Evolutionary conservation across 1,140 invertebrate species (phyloP).

Genomic region (Mactra quadrangularis): DNA sequence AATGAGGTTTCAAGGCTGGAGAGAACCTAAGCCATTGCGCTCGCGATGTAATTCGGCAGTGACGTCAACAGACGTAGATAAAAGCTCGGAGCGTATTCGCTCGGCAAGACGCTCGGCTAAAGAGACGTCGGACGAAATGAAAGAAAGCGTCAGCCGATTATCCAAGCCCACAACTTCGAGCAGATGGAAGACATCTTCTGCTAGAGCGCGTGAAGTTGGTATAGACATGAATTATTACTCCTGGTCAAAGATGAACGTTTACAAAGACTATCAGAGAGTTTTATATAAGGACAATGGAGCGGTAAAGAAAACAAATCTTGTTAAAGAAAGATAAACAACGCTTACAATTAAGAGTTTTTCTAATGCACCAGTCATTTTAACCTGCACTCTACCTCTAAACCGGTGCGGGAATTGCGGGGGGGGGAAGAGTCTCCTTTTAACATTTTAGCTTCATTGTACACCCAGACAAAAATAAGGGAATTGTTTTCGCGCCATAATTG

Average conservation of each 20-base stretch:
- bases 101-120: conserved; percentile 2
- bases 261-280: conserved; percentile 48
- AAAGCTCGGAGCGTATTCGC: neutral
- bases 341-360: too few species aligned
- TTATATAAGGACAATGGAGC: conserved; percentile 38
- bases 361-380: too few species aligned
- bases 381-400: too few species aligned
- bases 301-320: conserved; percentile 1
- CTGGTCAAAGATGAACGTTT: conserved; percentile 59
- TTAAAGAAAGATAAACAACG: conserved; percentile 17
- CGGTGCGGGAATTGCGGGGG: too few species aligned
- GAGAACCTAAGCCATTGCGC: conserved; percentile 43
- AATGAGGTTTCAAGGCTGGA: conserved; percentile 56
- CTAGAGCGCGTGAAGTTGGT: conserved; percentile 29
- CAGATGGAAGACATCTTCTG: conserved; percentile 21
- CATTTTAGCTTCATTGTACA: too few species aligned
- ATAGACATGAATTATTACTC: conserved; percentile 61
- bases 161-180: conserved; percentile 44
- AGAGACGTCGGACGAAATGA: neutral
- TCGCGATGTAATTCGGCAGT: conserved; percentile 49
- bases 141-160: conserved; percentile 9
- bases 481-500: too few species aligned
- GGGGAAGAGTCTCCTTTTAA: too few species aligned
- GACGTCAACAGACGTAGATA: neutral
- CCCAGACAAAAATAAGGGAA: too few species aligned